Conservation (phyloP, 2,113 vertebrate genomes). For the Polyodon spathula region DNA sequence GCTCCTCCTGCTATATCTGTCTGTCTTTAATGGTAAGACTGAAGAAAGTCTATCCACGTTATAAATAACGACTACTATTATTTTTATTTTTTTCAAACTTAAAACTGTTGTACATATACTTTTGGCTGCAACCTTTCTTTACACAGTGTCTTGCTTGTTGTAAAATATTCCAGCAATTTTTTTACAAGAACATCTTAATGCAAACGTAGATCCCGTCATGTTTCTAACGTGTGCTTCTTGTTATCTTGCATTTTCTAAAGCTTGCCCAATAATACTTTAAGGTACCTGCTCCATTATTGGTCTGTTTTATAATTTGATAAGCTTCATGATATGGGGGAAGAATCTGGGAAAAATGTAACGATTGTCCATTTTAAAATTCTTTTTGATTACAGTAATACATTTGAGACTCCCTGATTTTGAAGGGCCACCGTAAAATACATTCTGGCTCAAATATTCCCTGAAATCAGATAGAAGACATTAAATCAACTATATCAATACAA, state of each 20-base stretch:
- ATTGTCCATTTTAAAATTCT: too few relatives aligned
- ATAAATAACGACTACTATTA: slow-evolving; percentile 65
- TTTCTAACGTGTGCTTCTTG: slow-evolving; percentile 63
- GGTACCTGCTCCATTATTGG: slow-evolving; percentile 67
- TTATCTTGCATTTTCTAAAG: slow-evolving; percentile 76
- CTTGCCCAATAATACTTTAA: slow-evolving; percentile 78
- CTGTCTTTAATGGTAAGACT: slow-evolving; percentile 84
- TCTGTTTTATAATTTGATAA: slow-evolving; percentile 39
- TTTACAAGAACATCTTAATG: slow-evolving; percentile 42
- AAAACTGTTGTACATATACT: slow-evolving; percentile 60
- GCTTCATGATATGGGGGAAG: slow-evolving; percentile 59
- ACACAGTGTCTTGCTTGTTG: slow-evolving; percentile 65
- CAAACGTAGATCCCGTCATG: slow-evolving; percentile 45
- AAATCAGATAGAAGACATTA: not conserved
- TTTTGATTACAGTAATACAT: too few relatives aligned
- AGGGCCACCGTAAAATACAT: too few relatives aligned
- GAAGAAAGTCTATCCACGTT: slow-evolving; percentile 83
- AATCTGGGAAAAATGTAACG: slow-evolving; percentile 52
- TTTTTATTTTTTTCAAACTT: slow-evolving; percentile 55
- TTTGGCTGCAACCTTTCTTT: slow-evolving; percentile 71
- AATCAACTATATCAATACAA: too few relatives aligned
- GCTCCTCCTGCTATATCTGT: slow-evolving; percentile 80
- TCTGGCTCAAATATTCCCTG: too few relatives aligned
- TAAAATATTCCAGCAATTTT: slow-evolving; percentile 45
- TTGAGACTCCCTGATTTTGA: too few relatives aligned